Evolutionary conservation across 2,888 invertebrate genomes (phyloP), one percentile per base, ranked within the genome.

Genomic region (Mesoligia furuncula): DNA sequence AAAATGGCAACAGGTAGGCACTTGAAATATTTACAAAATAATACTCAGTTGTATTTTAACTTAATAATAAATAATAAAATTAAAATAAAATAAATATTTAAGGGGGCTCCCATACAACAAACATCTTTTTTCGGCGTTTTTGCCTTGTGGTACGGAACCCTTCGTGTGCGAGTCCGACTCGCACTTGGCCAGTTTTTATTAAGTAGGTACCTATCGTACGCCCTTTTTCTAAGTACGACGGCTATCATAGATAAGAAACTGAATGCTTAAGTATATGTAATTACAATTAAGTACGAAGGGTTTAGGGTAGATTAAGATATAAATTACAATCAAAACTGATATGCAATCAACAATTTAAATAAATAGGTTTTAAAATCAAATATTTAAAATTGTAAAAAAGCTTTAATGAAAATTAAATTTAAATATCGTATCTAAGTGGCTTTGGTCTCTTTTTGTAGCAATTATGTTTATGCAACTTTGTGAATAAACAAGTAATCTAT

Each of bases 281-380:
- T 83, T 85, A 80, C 4, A 81, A 74, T 85, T 72, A 67, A 80
- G 62, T 83, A 80, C 54, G 54, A 51, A 78, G 57, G 36, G 36
- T 36, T 70, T 36, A 66, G 1, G 36, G 72, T 79, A 84, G 71
- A 88, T 87, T 85, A 76, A 83, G 88, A 81, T 66, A 88, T 88
- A 88, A 85, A 85, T 85, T 71, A 85, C 78, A 85, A 87, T 81
- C 67, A 79, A 72, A 83, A 79, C 79, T 74, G 87, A 88, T 84
- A 87, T 62, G 73, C 31, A 81, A 84, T 83, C 80, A 51, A 68
- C 31, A 67, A 77, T 80, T 88, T 80, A 81, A 87, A 80, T 84
- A 72, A 67, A 73, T 79, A 54, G 48, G 0, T 59, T 75, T 74
- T 51, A 24, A 66, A 79, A 77, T 72, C 69, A 61, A 62, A 59